phyloP scores from a whole-genome alignment of 2,797 vertebrate genomes.

The Chelidonichthys spinosus region DNA sequence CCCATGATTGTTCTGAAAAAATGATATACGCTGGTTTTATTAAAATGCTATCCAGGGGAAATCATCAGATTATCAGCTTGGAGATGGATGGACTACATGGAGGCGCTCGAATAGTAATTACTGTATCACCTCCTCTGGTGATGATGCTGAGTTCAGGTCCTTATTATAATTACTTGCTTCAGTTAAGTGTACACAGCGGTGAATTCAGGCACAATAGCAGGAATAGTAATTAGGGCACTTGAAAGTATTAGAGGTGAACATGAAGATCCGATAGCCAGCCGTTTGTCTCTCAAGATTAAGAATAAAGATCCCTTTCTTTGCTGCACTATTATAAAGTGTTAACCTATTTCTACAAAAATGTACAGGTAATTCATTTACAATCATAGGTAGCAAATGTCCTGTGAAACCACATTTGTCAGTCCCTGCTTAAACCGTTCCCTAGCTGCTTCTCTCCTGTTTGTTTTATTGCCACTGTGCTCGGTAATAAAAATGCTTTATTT shows the following conservation, averaged over 20 bases:
- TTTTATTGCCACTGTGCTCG: background rate
- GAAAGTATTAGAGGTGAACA: constrained; percentile 54
- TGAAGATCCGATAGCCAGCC: constrained; percentile 24
- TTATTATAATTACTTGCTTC: constrained; percentile 69
- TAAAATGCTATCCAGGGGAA: constrained; percentile 27
- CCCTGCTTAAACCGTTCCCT: background rate
- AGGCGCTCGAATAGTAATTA: constrained; percentile 57
- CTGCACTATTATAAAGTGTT: background rate
- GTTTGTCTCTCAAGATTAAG: background rate
- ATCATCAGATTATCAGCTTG: constrained; percentile 34
- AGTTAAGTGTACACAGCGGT: constrained; percentile 61
- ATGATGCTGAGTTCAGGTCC: constrained; percentile 66
- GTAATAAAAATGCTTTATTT: constrained; percentile 8
- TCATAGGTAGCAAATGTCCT: background rate
- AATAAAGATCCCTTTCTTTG: background rate
- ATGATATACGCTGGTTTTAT: constrained; percentile 35
- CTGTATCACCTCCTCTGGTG: constrained; percentile 56
- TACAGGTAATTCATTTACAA: background rate
- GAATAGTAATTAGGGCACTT: constrained; percentile 62
- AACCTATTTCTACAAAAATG: constrained; percentile 1
- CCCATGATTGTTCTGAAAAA: constrained; percentile 27
- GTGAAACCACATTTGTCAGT: constrained; percentile 1
- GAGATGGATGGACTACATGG: constrained; percentile 22
- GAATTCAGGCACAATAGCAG: constrained; percentile 48
- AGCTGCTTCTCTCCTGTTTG: constrained; percentile 1